A percentile compares a stretch with the other conserved stretches of the same genome.
Conservation (phyloP, 2,888 invertebrate species). For the Leptinotarsa rubiginosa region DNA sequence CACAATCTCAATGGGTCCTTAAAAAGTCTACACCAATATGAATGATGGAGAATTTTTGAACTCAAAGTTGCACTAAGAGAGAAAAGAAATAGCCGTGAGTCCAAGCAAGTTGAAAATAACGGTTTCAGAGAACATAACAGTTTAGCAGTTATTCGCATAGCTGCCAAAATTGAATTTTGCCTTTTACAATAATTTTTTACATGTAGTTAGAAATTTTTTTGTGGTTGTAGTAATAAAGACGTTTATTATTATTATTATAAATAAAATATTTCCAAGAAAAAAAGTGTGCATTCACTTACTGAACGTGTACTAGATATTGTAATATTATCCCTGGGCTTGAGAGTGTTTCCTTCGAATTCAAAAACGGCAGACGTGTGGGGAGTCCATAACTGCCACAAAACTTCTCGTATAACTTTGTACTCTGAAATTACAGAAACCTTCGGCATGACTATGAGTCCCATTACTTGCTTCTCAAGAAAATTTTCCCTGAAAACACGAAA, state of each 20-base stretch:
- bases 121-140: too few species aligned
- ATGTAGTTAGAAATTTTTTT: too few species aligned
- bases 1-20: too few species aligned
- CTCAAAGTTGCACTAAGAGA: too few species aligned
- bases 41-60: too few species aligned
- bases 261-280: neutral
- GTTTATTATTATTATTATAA: neutral
- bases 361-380: constrained; percentile 59
- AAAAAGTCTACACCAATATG: too few species aligned
- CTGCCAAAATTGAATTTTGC: too few species aligned
- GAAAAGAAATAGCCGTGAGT: too few species aligned
- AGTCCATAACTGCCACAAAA: constrained; percentile 62
- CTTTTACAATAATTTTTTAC: too few species aligned
- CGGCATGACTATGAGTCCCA: constrained; percentile 53
- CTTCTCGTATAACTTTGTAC: constrained; percentile 63
- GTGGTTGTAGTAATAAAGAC: neutral
- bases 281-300: constrained; percentile 52
- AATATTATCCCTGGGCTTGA: constrained; percentile 56
- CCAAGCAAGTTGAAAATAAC: too few species aligned
- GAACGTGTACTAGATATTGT: constrained; percentile 61
- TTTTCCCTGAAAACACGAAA: constrained; percentile 56
- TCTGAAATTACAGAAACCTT: constrained; percentile 59
- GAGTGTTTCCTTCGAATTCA: constrained; percentile 53
- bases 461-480: constrained; percentile 53
- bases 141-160: too few species aligned